Evolutionary conservation across 2,113 vertebrate genomes (phyloP).

Genomic region (Labrus mixtus): DNA sequence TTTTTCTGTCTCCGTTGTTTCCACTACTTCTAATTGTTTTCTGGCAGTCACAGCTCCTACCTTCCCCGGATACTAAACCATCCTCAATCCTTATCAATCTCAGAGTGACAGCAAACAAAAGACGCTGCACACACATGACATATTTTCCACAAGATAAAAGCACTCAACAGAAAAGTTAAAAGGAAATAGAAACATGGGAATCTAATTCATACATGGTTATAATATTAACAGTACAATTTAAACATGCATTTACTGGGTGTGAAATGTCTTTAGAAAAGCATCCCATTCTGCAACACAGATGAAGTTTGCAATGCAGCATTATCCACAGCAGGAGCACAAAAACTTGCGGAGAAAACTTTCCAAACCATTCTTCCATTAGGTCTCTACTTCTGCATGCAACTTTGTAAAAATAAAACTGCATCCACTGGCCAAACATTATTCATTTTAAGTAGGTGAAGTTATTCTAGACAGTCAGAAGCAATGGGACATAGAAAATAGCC

Average conservation of each 20-base stretch:
- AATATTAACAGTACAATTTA: background rate
- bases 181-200: too few relatives aligned
- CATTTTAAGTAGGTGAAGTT: background rate
- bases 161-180: too few relatives aligned
- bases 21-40: slow-evolving; percentile 26
- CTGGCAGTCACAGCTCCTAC: slow-evolving; percentile 9
- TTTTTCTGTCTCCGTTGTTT: background rate
- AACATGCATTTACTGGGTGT: background rate
- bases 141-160: too few relatives aligned
- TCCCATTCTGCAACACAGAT: background rate
- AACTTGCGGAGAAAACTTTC: slow-evolving; percentile 63
- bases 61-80: slow-evolving; percentile 15
- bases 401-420: background rate
- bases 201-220: too few relatives aligned
- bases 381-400: background rate
- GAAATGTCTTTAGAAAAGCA: background rate
- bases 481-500: background rate
- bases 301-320: slow-evolving; percentile 29
- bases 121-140: background rate
- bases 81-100: slow-evolving; percentile 2
- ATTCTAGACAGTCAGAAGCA: background rate
- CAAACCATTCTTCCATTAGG: background rate
- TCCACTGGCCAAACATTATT: background rate
- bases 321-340: background rate
- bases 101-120: slow-evolving; percentile 15